Evolutionary conservation across 2,888 invertebrate genomes (phyloP).

Genomic region (Brenthis hecate): DNA sequence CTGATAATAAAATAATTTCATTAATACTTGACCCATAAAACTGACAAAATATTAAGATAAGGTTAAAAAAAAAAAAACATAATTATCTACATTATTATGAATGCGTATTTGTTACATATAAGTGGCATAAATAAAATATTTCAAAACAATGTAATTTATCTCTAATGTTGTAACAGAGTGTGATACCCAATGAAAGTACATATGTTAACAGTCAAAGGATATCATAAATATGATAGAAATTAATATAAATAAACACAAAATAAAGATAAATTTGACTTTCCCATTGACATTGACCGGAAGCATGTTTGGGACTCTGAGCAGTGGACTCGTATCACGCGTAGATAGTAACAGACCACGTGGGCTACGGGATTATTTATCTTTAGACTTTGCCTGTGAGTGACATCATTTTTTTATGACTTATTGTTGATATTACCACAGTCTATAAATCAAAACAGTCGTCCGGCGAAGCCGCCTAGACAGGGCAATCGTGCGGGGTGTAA

Average conservation of each 20-base stretch:
- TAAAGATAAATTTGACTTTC: conserved; percentile 32
- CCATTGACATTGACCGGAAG: conserved; percentile 34
- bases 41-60: too few relatives aligned
- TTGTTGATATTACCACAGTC: too few relatives aligned
- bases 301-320: conserved; percentile 6
- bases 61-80: too few relatives aligned
- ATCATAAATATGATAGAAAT: conserved; percentile 16
- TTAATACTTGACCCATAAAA: not conserved
- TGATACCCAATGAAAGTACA: not conserved
- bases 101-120: not conserved
- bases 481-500: too few relatives aligned
- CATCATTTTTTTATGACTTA: too few relatives aligned
- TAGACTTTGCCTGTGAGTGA: not conserved
- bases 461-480: too few relatives aligned
- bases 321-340: conserved; percentile 2
- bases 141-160: not conserved
- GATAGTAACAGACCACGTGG: conserved; percentile 5
- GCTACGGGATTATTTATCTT: not conserved
- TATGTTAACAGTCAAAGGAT: conserved; percentile 13
- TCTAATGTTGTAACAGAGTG: conserved; percentile 1
- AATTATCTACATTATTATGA: not conserved
- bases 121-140: not conserved
- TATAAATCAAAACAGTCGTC: too few relatives aligned
- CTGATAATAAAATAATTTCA: conserved; percentile 56
- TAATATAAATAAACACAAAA: conserved; percentile 21